Conservation (phyloP, 2,113 vertebrate species). For the Zapornia atra region DNA sequence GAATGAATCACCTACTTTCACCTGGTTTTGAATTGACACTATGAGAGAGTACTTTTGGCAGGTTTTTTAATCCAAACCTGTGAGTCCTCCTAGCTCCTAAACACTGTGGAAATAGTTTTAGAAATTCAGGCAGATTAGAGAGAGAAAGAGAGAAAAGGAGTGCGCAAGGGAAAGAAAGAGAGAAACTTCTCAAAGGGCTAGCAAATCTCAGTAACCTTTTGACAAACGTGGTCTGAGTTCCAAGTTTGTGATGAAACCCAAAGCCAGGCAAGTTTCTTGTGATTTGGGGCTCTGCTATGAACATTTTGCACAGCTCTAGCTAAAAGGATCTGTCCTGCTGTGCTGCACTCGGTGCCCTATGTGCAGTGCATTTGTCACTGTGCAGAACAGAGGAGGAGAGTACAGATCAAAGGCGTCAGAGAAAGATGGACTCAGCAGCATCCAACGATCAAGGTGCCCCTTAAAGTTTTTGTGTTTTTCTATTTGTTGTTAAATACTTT, state of each 20-base stretch:
- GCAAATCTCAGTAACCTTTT: constrained; percentile 51
- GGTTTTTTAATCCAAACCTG: constrained; percentile 14
- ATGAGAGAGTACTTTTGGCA: constrained; percentile 35
- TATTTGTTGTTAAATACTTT: constrained; percentile 46
- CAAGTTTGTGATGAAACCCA: constrained; percentile 48
- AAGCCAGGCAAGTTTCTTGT: constrained; percentile 58
- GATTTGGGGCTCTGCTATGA: constrained; percentile 68
- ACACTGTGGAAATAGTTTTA: constrained; percentile 54
- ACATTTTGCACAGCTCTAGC: constrained; percentile 62
- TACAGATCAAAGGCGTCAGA: constrained; percentile 56
- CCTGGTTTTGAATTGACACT: constrained; percentile 44
- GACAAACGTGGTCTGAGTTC: constrained; percentile 53
- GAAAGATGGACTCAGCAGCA: constrained; percentile 60
- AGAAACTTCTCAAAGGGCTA: constrained; percentile 37
- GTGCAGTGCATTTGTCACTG: constrained; percentile 62
- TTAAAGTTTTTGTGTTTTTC: constrained; percentile 44
- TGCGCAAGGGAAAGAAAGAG: not conserved
- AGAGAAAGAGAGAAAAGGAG: constrained; percentile 26
- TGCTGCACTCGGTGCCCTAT: constrained; percentile 65
- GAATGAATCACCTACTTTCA: not conserved
- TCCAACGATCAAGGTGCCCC: constrained; percentile 21
- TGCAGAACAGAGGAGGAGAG: constrained; percentile 62
- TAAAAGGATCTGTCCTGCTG: constrained; percentile 66
- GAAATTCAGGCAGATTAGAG: constrained; percentile 46
- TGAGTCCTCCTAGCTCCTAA: constrained; percentile 26